phyloP scores from a whole-genome alignment of 2,888 invertebrate species.

The Dione vanillae region DNA sequence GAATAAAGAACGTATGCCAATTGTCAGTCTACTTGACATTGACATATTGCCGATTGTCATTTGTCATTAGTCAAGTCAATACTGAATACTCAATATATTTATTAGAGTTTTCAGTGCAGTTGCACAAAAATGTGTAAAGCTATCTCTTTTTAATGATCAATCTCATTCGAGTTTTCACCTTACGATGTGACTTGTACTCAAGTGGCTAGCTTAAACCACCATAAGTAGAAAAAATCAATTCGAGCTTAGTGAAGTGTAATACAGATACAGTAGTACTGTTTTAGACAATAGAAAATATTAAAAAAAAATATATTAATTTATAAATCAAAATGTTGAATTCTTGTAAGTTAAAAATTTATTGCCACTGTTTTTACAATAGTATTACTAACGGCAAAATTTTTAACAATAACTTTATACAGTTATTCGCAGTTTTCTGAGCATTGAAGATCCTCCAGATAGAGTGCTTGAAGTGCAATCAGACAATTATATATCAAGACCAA shows the following conservation, averaged over 20 bases:
- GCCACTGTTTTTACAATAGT: neutral
- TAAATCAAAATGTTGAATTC: conserved; percentile 69
- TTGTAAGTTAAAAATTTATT: conserved; percentile 56
- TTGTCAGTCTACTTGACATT: too few species aligned
- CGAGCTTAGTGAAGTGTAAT: neutral
- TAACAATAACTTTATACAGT: conserved; percentile 63
- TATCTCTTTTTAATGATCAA: too few species aligned
- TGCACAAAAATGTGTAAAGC: too few species aligned
- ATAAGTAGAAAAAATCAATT: too few species aligned
- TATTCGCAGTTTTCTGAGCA: conserved; percentile 86
- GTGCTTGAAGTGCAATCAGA: conserved; percentile 91
- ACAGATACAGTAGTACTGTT: conserved; percentile 1
- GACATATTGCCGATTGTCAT: too few species aligned
- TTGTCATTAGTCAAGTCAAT: too few species aligned
- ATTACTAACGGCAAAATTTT: neutral
- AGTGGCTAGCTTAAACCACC: too few species aligned
- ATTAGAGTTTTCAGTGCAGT: too few species aligned
- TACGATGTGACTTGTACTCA: too few species aligned
- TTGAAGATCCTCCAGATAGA: conserved; percentile 87
- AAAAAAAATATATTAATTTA: neutral
- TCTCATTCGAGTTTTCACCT: too few species aligned
- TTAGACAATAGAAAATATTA: neutral
- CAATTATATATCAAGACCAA: conserved; percentile 87
- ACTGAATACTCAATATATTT: too few species aligned
- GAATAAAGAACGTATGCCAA: too few species aligned